phyloP scores from a whole-genome alignment of 64 coral and sea anemone species.

The Actinia equina region DNA sequence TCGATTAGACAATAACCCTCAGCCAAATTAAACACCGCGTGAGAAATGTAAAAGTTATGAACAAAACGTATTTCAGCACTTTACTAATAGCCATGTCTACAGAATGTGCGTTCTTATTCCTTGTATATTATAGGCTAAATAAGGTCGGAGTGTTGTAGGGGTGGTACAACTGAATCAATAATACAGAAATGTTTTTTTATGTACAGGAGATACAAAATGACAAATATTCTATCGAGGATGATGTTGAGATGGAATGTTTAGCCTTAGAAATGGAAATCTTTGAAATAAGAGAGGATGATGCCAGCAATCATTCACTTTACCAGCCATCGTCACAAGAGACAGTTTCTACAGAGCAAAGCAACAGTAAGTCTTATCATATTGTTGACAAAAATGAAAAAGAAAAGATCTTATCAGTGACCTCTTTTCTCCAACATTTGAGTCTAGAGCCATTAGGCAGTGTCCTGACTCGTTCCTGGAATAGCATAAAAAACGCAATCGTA shows the following conservation, averaged over 20 bases:
- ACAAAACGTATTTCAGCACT: too few relatives aligned
- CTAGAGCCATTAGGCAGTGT: background rate
- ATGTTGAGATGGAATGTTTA: background rate
- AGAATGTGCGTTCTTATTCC: too few relatives aligned
- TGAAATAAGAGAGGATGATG: background rate
- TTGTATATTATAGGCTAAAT: too few relatives aligned
- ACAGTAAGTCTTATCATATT: background rate
- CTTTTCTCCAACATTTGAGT: background rate
- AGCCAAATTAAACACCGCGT: too few relatives aligned
- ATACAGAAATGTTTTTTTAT: too few relatives aligned
- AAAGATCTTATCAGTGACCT: background rate
- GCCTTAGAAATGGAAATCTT: background rate
- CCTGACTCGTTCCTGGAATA: slow-evolving; percentile 17
- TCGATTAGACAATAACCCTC: too few relatives aligned
- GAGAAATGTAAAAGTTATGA: too few relatives aligned
- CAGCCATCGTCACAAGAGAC: background rate
- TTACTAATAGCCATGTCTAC: too few relatives aligned
- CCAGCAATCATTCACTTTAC: background rate
- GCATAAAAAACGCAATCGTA: slow-evolving; percentile 12
- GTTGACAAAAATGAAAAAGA: background rate
- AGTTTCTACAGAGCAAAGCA: background rate
- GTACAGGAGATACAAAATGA: too few relatives aligned
- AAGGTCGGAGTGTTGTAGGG: too few relatives aligned
- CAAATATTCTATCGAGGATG: background rate
- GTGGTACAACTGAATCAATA: too few relatives aligned